These are phyloP conservation scores for Pangasianodon hypophthalmus DNA, from an alignment of 2,113 vertebrate genomes.

Conservation along the genomic window DNA sequence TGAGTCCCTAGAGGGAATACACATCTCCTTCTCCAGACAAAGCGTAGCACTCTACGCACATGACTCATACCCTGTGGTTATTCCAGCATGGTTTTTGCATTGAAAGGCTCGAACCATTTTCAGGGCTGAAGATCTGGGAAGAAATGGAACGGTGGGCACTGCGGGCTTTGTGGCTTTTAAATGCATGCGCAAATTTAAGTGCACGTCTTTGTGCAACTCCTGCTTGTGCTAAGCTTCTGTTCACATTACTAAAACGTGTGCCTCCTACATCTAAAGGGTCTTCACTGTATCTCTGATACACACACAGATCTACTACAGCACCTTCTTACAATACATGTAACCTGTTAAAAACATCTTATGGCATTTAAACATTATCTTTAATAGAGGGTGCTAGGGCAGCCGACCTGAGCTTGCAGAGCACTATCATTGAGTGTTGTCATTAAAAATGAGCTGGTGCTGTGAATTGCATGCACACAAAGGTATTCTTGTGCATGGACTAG, in stretches of 20 bases:
- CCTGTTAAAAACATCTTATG: not conserved
- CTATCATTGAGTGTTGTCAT: not conserved
- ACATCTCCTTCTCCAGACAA: constrained; percentile 32
- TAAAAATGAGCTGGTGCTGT: not conserved
- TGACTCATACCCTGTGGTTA: constrained; percentile 16
- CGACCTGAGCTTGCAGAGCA: not conserved
- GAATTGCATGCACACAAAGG: not conserved
- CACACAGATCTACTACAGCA: not conserved
- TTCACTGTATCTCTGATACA: not conserved
- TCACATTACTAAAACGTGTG: constrained; percentile 2
- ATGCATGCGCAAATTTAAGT: constrained; percentile 8
- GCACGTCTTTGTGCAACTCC: constrained; percentile 7
- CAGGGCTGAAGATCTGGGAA: constrained; percentile 22
- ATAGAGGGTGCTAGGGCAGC: not conserved
- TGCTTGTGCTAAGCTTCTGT: constrained; percentile 13
- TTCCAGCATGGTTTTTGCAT: constrained; percentile 16
- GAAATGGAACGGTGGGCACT: constrained; percentile 9
- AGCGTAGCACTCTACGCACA: constrained; percentile 29
- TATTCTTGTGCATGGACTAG: not conserved
- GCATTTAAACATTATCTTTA: not conserved
- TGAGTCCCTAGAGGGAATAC: constrained; percentile 1
- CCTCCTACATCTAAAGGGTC: constrained; percentile 2
- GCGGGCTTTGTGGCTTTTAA: constrained; percentile 27
- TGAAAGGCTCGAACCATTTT: constrained; percentile 16
- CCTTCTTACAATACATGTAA: not conserved